Conservation (phyloP, 1,140 invertebrate genomes). For the Amyelois transitella region DNA sequence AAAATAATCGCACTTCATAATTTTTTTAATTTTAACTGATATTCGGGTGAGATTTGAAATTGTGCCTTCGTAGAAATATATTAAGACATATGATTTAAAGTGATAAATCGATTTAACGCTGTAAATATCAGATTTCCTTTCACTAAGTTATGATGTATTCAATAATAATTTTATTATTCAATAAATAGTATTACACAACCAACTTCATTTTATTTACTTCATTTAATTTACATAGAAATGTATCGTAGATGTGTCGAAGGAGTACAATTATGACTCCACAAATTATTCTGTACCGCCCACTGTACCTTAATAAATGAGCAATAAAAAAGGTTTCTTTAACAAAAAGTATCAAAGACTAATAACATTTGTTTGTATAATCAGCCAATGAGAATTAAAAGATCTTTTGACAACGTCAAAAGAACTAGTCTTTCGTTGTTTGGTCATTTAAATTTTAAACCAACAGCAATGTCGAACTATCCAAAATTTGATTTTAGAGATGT, state of each 20-base stretch:
- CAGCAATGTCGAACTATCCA: slow-evolving; percentile 13
- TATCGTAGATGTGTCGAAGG: too few species aligned
- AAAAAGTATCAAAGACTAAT: too few species aligned
- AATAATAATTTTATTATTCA: not conserved
- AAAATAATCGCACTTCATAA: too few species aligned
- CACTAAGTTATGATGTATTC: not conserved
- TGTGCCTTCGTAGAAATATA: not conserved
- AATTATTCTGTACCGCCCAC: too few species aligned
- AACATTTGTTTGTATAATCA: too few species aligned
- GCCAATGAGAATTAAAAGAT: too few species aligned
- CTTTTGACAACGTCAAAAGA: too few species aligned
- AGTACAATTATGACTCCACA: too few species aligned
- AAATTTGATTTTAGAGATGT: slow-evolving; percentile 40
- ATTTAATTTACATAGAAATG: not conserved
- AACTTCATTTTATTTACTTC: not conserved
- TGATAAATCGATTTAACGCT: not conserved
- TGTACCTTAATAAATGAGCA: too few species aligned
- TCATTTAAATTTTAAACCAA: not conserved
- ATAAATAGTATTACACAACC: not conserved
- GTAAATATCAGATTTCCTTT: not conserved
- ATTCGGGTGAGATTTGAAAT: not conserved
- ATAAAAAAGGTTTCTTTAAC: too few species aligned
- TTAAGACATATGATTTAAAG: too few species aligned
- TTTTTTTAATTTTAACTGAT: not conserved
- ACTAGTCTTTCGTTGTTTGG: too few species aligned